A percentile compares a stretch with the other conserved stretches of the same genome.
phyloP scores from a whole-genome alignment of 1,140 invertebrate species.

The Caenorhabditis elegans region DNA sequence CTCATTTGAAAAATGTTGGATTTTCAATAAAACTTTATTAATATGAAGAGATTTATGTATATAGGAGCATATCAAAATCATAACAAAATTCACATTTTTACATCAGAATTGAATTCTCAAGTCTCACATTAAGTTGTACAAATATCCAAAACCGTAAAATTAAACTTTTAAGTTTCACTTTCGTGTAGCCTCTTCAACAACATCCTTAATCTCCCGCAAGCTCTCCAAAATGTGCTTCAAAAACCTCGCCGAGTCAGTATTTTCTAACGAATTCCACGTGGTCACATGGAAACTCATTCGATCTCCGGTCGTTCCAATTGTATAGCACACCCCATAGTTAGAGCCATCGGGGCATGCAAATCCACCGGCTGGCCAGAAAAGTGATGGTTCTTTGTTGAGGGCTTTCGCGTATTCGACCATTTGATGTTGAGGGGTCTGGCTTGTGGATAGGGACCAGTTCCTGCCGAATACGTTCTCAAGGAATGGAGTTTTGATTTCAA shows the following conservation, averaged over 20 bases:
- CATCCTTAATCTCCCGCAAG: constrained; percentile 43
- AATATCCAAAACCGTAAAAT: neutral
- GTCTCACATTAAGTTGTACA: no score
- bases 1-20: no score
- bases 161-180: neutral
- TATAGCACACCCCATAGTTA: constrained; percentile 55
- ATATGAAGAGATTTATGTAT: no score
- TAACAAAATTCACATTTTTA: no score
- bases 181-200: constrained; percentile 37
- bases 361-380: constrained; percentile 57
- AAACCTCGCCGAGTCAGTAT: constrained; percentile 46
- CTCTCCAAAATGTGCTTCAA: constrained; percentile 37
- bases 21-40: no score
- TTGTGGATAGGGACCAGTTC: constrained; percentile 50
- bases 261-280: constrained; percentile 45
- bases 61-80: no score
- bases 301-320: constrained; percentile 52
- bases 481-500: constrained; percentile 47
- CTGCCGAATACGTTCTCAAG: constrained; percentile 52
- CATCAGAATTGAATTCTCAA: no score
- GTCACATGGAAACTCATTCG: constrained; percentile 52
- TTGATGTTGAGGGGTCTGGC: constrained; percentile 56
- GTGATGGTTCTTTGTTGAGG: constrained; percentile 46
- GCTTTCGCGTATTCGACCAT: constrained; percentile 44
- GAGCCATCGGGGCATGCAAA: constrained; percentile 54